Evolutionary conservation across 2,888 invertebrate species (phyloP).

Genomic region (Baccha elongata): DNA sequence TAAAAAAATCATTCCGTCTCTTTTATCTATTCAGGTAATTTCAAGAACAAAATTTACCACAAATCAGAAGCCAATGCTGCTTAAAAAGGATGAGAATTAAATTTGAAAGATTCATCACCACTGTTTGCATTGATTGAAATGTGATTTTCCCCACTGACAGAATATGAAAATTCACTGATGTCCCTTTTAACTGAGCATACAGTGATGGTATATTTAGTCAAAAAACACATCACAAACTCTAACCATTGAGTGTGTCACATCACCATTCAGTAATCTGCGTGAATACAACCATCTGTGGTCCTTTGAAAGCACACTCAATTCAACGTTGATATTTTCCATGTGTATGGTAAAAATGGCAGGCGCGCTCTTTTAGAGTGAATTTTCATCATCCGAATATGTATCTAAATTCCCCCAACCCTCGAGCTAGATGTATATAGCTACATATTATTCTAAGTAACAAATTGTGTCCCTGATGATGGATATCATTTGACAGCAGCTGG

Average conservation of each 20-base stretch:
- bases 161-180: slow-evolving; percentile 15
- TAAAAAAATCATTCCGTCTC: no score
- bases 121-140: slow-evolving; percentile 69
- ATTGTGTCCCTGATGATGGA: slow-evolving; percentile 65
- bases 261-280: slow-evolving; percentile 54
- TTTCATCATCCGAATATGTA: background rate
- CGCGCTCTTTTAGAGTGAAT: slow-evolving; percentile 5
- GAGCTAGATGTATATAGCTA: background rate
- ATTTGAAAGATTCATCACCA: slow-evolving; percentile 60
- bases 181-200: slow-evolving; percentile 21
- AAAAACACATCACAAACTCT: slow-evolving; percentile 20
- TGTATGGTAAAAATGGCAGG: background rate
- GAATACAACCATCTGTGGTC: slow-evolving; percentile 70
- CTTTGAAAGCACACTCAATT: slow-evolving; percentile 33
- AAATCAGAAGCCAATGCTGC: background rate
- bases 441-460: slow-evolving; percentile 57
- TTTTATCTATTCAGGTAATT: no score
- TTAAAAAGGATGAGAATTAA: slow-evolving; percentile 49
- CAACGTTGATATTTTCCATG: slow-evolving; percentile 43
- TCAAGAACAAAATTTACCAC: no score
- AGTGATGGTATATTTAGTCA: background rate
- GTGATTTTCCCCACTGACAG: slow-evolving; percentile 53
- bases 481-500: slow-evolving; percentile 68
- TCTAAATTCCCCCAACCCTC: slow-evolving; percentile 23
- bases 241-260: background rate